Conservation (phyloP, 2,888 invertebrate genomes). For the Philonicus albiceps region DNA sequence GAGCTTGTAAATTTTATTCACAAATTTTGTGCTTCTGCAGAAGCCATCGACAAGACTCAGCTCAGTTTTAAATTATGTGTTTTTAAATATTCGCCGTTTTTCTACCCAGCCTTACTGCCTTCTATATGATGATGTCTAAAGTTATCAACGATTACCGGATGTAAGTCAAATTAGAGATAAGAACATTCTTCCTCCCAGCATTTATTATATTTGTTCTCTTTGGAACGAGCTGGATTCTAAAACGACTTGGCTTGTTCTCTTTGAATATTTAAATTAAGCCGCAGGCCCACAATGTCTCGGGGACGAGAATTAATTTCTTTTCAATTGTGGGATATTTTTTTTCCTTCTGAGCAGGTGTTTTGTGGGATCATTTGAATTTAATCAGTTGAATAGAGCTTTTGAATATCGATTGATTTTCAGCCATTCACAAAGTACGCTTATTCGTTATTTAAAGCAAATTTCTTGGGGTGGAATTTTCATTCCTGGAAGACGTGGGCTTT, state of each 20-base stretch:
- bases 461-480: not conserved
- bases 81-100: not conserved
- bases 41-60: not conserved
- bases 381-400: not conserved
- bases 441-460: not conserved
- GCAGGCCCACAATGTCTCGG: not conserved
- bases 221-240: not conserved
- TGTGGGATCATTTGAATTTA: not conserved
- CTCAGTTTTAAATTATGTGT: not conserved
- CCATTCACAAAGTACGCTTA: not conserved
- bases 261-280: not conserved
- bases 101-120: not conserved
- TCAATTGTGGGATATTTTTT: not conserved
- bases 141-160: slow-evolving; percentile 89
- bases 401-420: not conserved
- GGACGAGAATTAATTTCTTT: not conserved
- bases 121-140: slow-evolving; percentile 76
- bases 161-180: slow-evolving; percentile 65
- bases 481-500: not conserved
- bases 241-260: not conserved
- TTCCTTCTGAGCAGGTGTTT: not conserved
- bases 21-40: not conserved
- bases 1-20: not conserved
- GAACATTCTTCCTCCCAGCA: not conserved
- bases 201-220: not conserved